Conservation (phyloP, 1,140 invertebrate genomes). For the Chionoecetes opilio region DNA sequence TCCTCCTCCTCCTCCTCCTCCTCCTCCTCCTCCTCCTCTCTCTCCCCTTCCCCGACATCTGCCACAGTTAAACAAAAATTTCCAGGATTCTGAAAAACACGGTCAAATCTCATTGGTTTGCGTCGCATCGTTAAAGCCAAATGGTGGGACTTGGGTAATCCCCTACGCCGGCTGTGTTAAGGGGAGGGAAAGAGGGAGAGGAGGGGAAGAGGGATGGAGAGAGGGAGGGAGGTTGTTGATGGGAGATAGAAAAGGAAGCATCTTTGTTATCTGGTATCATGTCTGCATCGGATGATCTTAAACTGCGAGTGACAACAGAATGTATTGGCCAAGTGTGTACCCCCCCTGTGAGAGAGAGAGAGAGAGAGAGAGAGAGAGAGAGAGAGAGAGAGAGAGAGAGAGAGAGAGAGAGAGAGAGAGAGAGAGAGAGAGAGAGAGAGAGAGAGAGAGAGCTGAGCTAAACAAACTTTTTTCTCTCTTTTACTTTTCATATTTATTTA, state of each 20-base stretch:
- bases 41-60: conserved; percentile 49
- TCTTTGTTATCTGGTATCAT: neutral
- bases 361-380: neutral
- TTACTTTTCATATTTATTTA: too few species aligned
- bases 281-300: too few species aligned
- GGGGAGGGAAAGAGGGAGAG: neutral
- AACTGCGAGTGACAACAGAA: too few species aligned
- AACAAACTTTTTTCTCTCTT: too few species aligned
- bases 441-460: neutral
- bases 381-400: conserved; percentile 52
- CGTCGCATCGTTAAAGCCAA: conserved; percentile 67
- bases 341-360: neutral
- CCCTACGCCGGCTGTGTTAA: conserved; percentile 17
- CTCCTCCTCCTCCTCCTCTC: neutral
- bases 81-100: conserved; percentile 71
- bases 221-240: too few species aligned
- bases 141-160: conserved; percentile 50
- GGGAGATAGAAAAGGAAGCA: neutral
- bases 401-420: conserved; percentile 54
- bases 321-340: too few species aligned
- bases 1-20: neutral
- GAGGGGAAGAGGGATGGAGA: neutral
- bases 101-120: conserved; percentile 64
- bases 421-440: conserved; percentile 53
- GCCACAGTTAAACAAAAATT: conserved; percentile 67